Base-by-base conservation (phyloP, 2,113 vertebrate species). In the Campylorhamphus procurvoides region DNA sequence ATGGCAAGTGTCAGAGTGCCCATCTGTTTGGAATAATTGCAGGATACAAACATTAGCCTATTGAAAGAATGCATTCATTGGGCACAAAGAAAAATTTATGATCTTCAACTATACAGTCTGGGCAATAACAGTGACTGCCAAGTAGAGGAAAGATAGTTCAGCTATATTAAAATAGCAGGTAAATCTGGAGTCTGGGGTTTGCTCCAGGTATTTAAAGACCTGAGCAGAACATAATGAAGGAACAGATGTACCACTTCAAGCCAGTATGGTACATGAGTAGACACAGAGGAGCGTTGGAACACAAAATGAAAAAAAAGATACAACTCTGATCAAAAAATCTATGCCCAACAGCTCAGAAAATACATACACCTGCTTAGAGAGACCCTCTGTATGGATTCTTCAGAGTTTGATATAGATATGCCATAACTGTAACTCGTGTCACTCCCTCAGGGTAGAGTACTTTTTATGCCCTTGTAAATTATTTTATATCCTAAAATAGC, bases 171-270 rank as follows among this genome's bases (percentile, higher is more conserved):
- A 96, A 95, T 90, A 89, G 63, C 93, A 95, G 90, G 96, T 95
- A 96, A 96, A 96, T 96, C 93, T 96, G 85, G 85, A 96, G 56
- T 91, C 93, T 95, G 92, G 92, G 90, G 90, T 96, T 96, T 96
- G 93, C 82, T 95, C 85, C 94, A 96, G 90, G 79, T 96, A 92
- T 94, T 96, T 95, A 95, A 96, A 96, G 88, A 95, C 76, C 93
- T 81, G 86, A 95, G 73, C 90, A 78, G 64, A 81, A 42, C 83
- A 78, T 95, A 97, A 96, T 94, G 96, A 95, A 94, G 64, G 88
- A 96, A 93, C 94, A 96, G 95, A 96, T 96, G 93, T 80, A 92
- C 64, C 88, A 75, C 84, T 88, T 96, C 83, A 86, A 90, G 60
- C 79, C 76, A 53, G 92, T 93, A 68, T 95, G 93, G 88, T 90